Base-by-base conservation (phyloP, 2,797 vertebrate species). In the Naso thynnoides region DNA sequence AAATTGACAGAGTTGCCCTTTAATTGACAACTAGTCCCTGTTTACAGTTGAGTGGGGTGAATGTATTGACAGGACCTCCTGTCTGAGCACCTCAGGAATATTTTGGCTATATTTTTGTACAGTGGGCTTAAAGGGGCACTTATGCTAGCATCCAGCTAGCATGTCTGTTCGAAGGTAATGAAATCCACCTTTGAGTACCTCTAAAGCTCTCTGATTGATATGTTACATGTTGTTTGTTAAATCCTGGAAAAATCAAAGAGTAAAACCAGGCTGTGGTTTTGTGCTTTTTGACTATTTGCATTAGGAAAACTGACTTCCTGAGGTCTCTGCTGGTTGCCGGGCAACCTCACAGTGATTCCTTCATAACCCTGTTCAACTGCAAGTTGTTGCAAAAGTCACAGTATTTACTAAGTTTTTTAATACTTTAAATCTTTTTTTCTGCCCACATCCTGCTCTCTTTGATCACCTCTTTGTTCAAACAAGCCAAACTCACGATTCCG, bases 331-430 rank as follows among this genome's bases (percentile, higher is more conserved):
- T 42, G 36, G 52, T 72, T 54, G 38, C 66, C 31, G 31, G 54
- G 59, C 62, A 73, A 71, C 70, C 23, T 41, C 44, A 8, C 19
- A 24, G 44, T 8, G 27, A 63, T 61, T 56, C 69, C 23, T 67
- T 68, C 16, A 45, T 16, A 26, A 47, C 11, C 26, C 19, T 8
- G 9, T n/a, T 8, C 14, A 45, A 38, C 19, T 6, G 0, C 10
- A 50, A 16, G 6, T 13, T 39, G 18, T 27, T 69, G 47, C 31
- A 36, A 55, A 53, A 65, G 39, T 52, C 6, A 3, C 33, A 42
- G 8, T 60, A 11, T 31, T 70, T 7, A n/a, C n/a, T n/a, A n/a
- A n/a, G n/a, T n/a, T n/a, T n/a, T n/a, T n/a, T n/a, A n/a, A n/a
- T n/a, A n/a, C 39, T 68, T 70, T 47, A 50, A 56, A 59, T 78